A percentile compares a stretch with the other conserved stretches of the same genome.
phyloP scores from a whole-genome alignment of 2,888 invertebrate genomes.

The Pseudeuparius sepicola region DNA sequence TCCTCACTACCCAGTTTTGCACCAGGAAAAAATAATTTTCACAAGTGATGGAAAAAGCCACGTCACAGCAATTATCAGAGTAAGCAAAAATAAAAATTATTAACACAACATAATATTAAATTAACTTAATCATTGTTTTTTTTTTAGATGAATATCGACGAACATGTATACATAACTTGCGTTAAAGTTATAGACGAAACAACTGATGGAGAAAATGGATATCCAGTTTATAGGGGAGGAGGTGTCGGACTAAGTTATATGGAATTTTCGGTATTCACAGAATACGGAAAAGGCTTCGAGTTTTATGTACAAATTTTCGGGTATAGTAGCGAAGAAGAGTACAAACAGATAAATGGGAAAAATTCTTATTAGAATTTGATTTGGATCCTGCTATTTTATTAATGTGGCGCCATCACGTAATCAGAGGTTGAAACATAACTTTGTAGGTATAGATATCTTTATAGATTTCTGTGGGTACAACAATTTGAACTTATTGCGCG shows the following conservation, averaged over 20 bases:
- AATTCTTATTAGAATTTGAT: too few species aligned
- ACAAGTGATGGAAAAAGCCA: constrained; percentile 1
- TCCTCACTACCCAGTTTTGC: background rate
- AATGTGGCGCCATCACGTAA: too few species aligned
- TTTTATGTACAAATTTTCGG: constrained; percentile 41
- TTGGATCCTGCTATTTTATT: too few species aligned
- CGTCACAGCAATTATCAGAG: background rate
- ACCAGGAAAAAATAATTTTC: background rate
- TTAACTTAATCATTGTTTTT: constrained; percentile 8
- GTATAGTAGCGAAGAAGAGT: constrained; percentile 10
- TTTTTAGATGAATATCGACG: constrained; percentile 37
- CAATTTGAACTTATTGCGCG: too few species aligned
- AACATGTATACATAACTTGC: constrained; percentile 37
- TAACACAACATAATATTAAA: too few species aligned
- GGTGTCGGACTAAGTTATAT: constrained; percentile 39
- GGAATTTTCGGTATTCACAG: constrained; percentile 37
- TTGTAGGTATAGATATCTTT: too few species aligned
- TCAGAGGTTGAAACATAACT: too few species aligned
- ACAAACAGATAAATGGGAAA: too few species aligned
- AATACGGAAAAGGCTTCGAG: constrained; percentile 40
- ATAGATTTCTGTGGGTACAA: too few species aligned
- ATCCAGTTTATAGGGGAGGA: constrained; percentile 34
- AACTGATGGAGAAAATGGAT: constrained; percentile 31
- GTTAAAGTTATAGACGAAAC: constrained; percentile 37
- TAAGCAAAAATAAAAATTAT: too few species aligned